Conservation (phyloP, 2,797 vertebrate species). For the Tapirus indicus region DNA sequence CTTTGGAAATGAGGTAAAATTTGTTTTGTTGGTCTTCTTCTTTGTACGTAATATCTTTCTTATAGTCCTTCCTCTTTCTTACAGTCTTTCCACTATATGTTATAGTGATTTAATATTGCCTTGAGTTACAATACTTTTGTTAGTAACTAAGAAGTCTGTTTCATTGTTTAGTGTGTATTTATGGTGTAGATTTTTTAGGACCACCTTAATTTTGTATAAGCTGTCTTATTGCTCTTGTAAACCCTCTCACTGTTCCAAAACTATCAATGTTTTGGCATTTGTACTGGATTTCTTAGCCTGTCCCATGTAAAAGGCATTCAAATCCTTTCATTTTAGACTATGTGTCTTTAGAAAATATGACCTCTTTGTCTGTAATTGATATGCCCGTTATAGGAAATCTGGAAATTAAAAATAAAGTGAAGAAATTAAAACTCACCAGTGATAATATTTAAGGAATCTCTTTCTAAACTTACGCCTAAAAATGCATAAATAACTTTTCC, state of each 20-base stretch:
- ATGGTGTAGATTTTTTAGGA: neutral
- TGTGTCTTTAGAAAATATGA: neutral
- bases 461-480: slow-evolving; percentile 15
- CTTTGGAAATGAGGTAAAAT: slow-evolving; percentile 92
- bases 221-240: neutral
- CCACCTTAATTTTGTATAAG: neutral
- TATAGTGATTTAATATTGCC: neutral
- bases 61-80: neutral
- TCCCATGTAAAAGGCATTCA: neutral
- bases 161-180: neutral
- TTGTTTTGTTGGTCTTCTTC: neutral
- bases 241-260: neutral
- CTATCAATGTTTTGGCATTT: neutral
- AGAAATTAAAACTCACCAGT: slow-evolving; percentile 16
- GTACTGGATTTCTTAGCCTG: neutral
- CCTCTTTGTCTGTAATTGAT: neutral
- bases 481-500: neutral
- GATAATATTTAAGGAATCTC: neutral
- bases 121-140: neutral
- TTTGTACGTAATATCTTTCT: slow-evolving; percentile 4
- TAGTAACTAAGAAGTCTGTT: neutral
- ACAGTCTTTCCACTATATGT: neutral
- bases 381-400: slow-evolving; percentile 13
- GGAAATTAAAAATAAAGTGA: neutral
- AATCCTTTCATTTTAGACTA: neutral